Evolutionary conservation across 2,797 vertebrate genomes (phyloP).

Genomic region (Vultur gryphus): DNA sequence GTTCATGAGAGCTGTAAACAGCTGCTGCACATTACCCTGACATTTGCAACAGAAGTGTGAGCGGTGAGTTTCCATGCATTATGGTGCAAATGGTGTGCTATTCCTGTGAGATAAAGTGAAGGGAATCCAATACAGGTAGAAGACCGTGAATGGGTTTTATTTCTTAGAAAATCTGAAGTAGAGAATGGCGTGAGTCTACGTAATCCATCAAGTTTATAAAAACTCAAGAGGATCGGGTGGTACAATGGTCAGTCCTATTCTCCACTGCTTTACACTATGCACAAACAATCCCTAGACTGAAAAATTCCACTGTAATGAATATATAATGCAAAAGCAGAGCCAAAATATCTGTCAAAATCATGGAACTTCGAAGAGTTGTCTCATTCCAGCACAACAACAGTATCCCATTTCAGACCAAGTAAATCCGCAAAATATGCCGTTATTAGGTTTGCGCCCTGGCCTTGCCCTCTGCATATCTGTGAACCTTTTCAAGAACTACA

Average conservation of each 20-base stretch:
- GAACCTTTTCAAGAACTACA: background rate
- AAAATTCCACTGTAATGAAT: background rate
- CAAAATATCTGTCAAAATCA: background rate
- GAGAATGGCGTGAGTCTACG: background rate
- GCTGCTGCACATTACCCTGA: constrained; percentile 4
- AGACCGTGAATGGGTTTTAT: background rate
- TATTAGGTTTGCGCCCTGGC: background rate
- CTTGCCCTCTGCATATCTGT: background rate
- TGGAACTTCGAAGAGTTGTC: background rate
- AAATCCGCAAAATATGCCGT: background rate
- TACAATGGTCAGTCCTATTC: background rate
- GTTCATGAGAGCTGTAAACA: background rate
- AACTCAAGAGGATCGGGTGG: background rate
- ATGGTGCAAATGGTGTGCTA: background rate
- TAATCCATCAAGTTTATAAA: background rate
- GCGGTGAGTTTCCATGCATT: background rate
- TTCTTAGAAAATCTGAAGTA: background rate
- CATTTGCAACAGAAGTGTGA: background rate
- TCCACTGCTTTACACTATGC: background rate
- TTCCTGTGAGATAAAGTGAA: background rate
- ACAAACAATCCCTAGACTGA: background rate
- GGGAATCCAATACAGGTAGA: background rate
- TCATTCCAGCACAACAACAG: background rate
- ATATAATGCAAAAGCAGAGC: background rate
- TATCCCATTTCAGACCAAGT: background rate